Evolutionary conservation across 2,888 invertebrate genomes (phyloP), one percentile per base, ranked within the genome.

Genomic region (Subacronicta megacephala): DNA sequence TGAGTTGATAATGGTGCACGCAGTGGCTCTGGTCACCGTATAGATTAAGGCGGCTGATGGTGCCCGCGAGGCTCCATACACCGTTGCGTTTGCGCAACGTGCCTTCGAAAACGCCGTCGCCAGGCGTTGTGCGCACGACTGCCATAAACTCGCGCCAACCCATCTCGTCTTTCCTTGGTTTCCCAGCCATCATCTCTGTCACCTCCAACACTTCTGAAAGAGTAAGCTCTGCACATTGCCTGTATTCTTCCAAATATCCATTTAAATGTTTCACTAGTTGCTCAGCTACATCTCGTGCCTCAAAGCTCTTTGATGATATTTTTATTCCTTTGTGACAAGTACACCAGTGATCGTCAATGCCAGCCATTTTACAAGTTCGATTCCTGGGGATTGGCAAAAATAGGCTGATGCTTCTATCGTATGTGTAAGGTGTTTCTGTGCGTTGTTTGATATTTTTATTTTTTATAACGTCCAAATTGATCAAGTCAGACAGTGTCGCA

Each of bases 291-390:
- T 95, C 90, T 6, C 89, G 82, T 0, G 97, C 96, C 7, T 89
- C 82, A 0, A 85, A 74, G 67, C 96, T 95, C 26, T 95, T 92
- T 0, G 90, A 88, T 0, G 94, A 82, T 15, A 97, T 81, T 66
- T 95, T 95, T 45, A 89, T 90, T 49, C 95, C 96, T 56, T 95
- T 95, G 79, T 97, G 97, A 72, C 99, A 99, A 17, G 98, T 97
- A 85, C 99, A 99, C 97, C 97, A 99, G 83, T 98, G 97, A 20
- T 96, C 96, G 0, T 96, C 95, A 57, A 99, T 97, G 1, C 95
- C 96, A 0, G 98, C 98, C 60, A 94, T 92, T 45, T 95, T 92
- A 82, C 99, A 99, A 0, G 97, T 97, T 40, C 99, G 94, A 52
- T 95, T 94, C 35, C 83, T 85, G 0, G 97, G 96, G 59, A 99